phyloP scores from a whole-genome alignment of 2,113 vertebrate species.

The Mus pahari region DNA sequence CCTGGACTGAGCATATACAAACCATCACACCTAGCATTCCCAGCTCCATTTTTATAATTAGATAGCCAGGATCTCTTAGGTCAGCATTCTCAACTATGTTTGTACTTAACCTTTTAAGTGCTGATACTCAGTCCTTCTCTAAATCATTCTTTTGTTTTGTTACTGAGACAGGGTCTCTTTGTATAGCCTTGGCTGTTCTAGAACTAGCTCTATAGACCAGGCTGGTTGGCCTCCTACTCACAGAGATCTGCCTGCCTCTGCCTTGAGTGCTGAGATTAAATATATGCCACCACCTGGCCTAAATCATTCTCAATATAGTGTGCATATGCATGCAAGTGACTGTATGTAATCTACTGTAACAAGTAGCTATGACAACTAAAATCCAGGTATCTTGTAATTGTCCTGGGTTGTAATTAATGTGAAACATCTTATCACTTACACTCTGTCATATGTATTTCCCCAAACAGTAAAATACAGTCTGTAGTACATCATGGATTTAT shows the following conservation, averaged over 20 bases:
- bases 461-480: background rate
- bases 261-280: background rate
- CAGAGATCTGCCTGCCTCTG: background rate
- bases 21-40: background rate
- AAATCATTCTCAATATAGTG: background rate
- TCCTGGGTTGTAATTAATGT: background rate
- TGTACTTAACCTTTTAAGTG: background rate
- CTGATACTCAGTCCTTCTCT: background rate
- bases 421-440: background rate
- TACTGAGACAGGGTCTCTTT: background rate
- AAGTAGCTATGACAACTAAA: background rate
- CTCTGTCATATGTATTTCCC: background rate
- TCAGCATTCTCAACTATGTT: slow-evolving; percentile 6
- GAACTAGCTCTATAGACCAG: background rate
- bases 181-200: background rate
- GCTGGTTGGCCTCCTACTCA: background rate
- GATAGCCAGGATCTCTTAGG: background rate
- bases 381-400: background rate
- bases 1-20: no score
- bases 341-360: background rate
- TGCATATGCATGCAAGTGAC: background rate
- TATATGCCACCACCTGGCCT: background rate
- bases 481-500: background rate
- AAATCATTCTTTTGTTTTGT: background rate
- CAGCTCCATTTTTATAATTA: background rate